Percentiles rank a stretch among this genome's conserved stretches.
Conservation (phyloP, 1,140 invertebrate species). For the Coenobita brevimanus region DNA sequence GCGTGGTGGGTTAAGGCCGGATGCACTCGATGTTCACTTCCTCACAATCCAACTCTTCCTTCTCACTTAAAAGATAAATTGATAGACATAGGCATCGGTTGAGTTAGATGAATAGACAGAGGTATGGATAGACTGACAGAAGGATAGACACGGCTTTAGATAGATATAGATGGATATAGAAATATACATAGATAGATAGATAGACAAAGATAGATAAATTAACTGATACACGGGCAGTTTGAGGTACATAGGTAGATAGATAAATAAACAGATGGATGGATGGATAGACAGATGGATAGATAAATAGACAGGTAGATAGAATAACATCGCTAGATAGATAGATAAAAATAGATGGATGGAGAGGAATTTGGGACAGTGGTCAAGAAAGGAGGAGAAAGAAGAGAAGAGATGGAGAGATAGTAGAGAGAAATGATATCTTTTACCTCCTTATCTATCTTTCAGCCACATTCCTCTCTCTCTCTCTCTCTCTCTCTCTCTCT, state of each 20-base stretch:
- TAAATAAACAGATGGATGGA: too few relatives aligned
- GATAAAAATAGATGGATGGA: constrained; percentile 2
- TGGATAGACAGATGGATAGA: neutral
- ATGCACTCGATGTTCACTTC: too few relatives aligned
- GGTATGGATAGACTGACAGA: too few relatives aligned
- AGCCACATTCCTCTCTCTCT: neutral
- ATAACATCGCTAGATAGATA: neutral
- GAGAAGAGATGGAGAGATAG: constrained; percentile 6
- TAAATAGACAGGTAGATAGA: neutral
- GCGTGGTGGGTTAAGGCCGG: too few relatives aligned
- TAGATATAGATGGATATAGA: too few relatives aligned
- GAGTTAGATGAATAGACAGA: too few relatives aligned
- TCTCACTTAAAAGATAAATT: too few relatives aligned
- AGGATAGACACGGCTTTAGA: too few relatives aligned
- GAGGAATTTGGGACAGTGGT: too few relatives aligned
- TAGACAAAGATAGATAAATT: neutral
- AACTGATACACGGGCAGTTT: neutral
- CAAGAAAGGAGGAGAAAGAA: neutral
- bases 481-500: constrained; percentile 15
- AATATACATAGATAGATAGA: neutral
- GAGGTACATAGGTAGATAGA: neutral
- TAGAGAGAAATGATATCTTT: neutral
- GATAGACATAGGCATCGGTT: too few relatives aligned
- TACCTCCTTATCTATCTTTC: neutral
- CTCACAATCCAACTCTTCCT: too few relatives aligned